Evolutionary conservation across 2,797 vertebrate species (phyloP).

Genomic region (Oceanodroma leucorhoa): DNA sequence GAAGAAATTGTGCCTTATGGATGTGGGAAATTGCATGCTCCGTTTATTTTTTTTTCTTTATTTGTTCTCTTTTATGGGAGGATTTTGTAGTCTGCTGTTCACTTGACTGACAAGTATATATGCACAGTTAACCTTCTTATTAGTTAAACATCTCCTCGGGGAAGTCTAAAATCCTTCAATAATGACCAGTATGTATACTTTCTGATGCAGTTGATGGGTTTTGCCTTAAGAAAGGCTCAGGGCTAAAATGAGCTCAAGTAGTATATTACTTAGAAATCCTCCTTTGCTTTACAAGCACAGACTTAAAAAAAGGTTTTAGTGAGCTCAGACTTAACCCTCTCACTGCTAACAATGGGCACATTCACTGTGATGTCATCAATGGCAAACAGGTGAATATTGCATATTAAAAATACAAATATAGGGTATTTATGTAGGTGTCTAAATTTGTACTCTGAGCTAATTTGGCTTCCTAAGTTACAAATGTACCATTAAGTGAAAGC

Average conservation of each 20-base stretch:
- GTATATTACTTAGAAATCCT: not conserved
- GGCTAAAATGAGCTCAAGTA: constrained; percentile 30
- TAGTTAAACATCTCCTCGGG: not conserved
- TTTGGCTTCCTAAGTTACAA: not conserved
- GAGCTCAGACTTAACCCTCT: not conserved
- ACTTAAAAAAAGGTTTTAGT: not conserved
- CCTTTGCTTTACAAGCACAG: not conserved
- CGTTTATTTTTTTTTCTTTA: not conserved
- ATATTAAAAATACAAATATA: accelerated
- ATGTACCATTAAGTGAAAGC: not conserved
- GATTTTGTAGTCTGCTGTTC: not conserved
- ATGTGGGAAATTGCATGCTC: not conserved
- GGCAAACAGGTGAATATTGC: not conserved
- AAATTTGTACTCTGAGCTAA: not conserved
- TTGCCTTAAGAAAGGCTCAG: constrained; percentile 32
- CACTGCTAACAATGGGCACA: accelerated
- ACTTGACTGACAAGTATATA: constrained; percentile 13
- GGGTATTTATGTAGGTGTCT: not conserved
- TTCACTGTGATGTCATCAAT: not conserved
- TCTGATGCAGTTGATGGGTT: constrained; percentile 7
- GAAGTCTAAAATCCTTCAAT: not conserved
- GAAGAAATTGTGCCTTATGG: not conserved
- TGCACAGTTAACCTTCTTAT: constrained; percentile 16
- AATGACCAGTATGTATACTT: not conserved
- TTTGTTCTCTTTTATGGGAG: not conserved